phyloP scores from a whole-genome alignment of 2,797 vertebrate genomes.

The Trachops cirrhosus region DNA sequence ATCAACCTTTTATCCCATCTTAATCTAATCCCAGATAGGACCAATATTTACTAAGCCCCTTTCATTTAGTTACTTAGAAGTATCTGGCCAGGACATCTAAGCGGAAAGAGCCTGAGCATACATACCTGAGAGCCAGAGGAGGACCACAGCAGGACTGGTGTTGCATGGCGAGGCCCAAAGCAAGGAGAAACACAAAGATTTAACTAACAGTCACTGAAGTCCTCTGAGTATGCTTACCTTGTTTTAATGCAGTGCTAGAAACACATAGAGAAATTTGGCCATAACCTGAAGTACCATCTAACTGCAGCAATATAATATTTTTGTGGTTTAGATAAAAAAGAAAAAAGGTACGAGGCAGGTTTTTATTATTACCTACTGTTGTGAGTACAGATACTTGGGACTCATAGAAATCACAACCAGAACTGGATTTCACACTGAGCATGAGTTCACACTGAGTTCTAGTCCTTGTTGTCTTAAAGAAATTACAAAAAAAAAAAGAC shows the following conservation, averaged over 20 bases:
- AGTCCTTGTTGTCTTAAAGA: neutral
- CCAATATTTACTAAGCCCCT: neutral
- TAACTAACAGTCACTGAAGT: neutral
- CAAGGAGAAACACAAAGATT: neutral
- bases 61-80: neutral
- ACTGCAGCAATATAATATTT: conserved; percentile 16
- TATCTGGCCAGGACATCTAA: neutral
- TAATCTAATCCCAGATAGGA: neutral
- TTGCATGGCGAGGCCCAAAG: neutral
- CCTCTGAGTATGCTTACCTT: neutral
- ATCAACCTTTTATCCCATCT: neutral
- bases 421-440: neutral
- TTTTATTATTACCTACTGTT: conserved; percentile 27
- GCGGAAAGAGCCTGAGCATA: neutral
- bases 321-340: conserved; percentile 19
- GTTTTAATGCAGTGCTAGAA: conserved; percentile 3
- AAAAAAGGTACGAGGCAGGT: neutral
- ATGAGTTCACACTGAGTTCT: neutral
- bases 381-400: neutral
- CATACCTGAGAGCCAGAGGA: neutral
- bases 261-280: conserved; percentile 1
- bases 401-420: neutral
- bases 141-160: neutral
- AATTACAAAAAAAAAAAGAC: neutral
- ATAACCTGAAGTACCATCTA: conserved; percentile 15